Conservation (phyloP, 2,113 vertebrate genomes). For the Rousettus leschenaultii region DNA sequence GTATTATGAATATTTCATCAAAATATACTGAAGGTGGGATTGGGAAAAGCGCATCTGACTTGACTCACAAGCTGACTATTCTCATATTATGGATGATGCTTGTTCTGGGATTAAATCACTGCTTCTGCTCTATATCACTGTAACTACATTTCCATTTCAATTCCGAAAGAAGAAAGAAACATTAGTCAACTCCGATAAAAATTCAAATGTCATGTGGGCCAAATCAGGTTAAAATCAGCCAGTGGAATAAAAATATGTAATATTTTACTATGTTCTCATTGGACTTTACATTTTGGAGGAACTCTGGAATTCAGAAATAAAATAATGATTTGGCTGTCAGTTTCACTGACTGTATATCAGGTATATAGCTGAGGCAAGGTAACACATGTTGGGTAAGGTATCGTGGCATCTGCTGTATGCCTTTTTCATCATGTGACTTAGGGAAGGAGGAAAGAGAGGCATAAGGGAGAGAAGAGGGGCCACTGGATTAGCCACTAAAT, state of each 20-base stretch:
- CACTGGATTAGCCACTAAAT: background rate
- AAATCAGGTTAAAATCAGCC: background rate
- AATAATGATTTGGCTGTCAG: background rate
- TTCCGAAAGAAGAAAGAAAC: slow-evolving; percentile 5
- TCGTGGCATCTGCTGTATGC: background rate
- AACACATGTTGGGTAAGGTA: background rate
- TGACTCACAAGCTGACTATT: background rate
- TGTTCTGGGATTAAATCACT: background rate
- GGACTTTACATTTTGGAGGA: background rate
- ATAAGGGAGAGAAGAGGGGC: background rate
- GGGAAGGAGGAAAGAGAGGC: background rate
- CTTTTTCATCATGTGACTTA: background rate
- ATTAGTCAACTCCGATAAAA: background rate
- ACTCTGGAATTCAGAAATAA: slow-evolving; percentile 6
- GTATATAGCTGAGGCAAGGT: background rate
- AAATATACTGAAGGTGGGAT: background rate
- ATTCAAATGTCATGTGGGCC: background rate
- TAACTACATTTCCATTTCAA: background rate
- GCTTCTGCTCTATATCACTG: background rate
- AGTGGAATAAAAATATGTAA: background rate
- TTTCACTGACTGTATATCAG: background rate
- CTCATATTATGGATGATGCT: background rate
- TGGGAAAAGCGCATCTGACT: background rate
- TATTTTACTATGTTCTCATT: background rate
- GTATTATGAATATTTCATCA: background rate